These are phyloP conservation scores for Pangasius mekongensis DNA, from an alignment of 2,797 vertebrate species.

Conservation along the genomic window DNA sequence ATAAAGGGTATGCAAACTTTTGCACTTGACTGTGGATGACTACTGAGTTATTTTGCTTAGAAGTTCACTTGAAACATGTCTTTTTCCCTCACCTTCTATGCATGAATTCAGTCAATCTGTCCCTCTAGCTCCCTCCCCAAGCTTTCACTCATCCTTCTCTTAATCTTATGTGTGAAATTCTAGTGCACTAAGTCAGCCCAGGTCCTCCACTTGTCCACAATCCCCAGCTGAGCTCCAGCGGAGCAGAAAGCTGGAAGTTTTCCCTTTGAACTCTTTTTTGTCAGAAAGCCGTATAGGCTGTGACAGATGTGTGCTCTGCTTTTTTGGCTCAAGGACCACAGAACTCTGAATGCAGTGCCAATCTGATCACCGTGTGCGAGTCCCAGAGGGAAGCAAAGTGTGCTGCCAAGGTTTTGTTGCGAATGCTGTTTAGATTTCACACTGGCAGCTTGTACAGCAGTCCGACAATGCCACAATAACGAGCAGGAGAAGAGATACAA, in stretches of 20 bases:
- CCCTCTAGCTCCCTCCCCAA: not conserved
- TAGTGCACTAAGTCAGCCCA: slow-evolving; percentile 15
- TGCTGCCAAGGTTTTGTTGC: slow-evolving; percentile 24
- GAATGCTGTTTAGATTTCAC: slow-evolving; percentile 45
- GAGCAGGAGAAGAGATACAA: slow-evolving; percentile 18
- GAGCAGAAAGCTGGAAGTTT: slow-evolving; percentile 42
- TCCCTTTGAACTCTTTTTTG: slow-evolving; percentile 12
- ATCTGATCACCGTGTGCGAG: slow-evolving; percentile 18
- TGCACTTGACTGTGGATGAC: not conserved
- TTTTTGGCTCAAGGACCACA: slow-evolving; percentile 22
- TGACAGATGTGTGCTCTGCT: slow-evolving; percentile 45
- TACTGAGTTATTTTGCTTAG: not conserved
- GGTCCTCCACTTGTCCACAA: slow-evolving; percentile 41
- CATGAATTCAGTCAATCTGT: slow-evolving; percentile 2
- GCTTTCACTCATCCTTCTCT: not conserved
- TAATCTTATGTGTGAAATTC: slow-evolving; percentile 18
- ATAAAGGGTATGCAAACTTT: not conserved
- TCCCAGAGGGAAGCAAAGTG: slow-evolving; percentile 30
- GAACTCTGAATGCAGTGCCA: slow-evolving; percentile 15
- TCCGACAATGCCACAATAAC: slow-evolving; percentile 35
- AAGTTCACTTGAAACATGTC: not conserved
- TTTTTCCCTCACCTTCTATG: not conserved
- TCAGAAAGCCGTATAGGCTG: slow-evolving; percentile 27
- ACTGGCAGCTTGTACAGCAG: slow-evolving; percentile 26
- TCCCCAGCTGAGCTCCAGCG: slow-evolving; percentile 38